Base-by-base conservation (phyloP, 2,888 invertebrate species). In the Phortica okadai region DNA sequence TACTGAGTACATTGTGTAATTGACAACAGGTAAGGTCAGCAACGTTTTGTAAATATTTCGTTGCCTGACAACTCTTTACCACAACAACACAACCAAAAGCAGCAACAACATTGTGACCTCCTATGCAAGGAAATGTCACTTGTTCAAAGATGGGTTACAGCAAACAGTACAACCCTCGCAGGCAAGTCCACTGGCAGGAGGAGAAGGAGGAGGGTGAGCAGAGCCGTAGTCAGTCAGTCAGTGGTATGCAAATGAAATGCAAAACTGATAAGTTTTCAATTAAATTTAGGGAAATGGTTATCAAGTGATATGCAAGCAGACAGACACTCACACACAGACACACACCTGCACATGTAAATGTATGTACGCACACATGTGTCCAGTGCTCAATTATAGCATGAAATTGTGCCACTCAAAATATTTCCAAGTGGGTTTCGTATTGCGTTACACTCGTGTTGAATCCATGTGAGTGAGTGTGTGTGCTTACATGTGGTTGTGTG, bases 221-320 rank as follows among this genome's bases (percentile, higher is more conserved):
- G 56, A 56, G 16, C n/a, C 1, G 16, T 21, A 62, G 25, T 62
- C 25, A 25, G 10, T 6, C 33, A 11, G 25, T 10, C 59, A 59
- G 59, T 25, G 25, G 16, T 80, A 88, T 88, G 85, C 87, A 88
- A 85, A 85, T 84, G 82, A 84, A 83, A 83, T 81, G 81, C 80
- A 81, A 81, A 83, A 82, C 82, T 83, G 87, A 87, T 86, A 84
- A 84, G 82, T 83, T 88, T 88, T 83, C 87, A 87, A 87, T 87
- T 88, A 88, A 86, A 85, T 82, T 82, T 72, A 21, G 82, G 80
- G 33, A 74, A 78, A 73, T 41, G 75, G 56, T 50, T 54, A 73
- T 70, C 72, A 62, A 70, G 45, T 54, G 70, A 67, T 77, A 77
- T 59, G 69, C 62, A 76, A 74, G 76, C 69, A 56, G 77, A 80